phyloP scores from a whole-genome alignment of 53 echinoderm and acorn worm genomes.

The Antedon mediterranea region DNA sequence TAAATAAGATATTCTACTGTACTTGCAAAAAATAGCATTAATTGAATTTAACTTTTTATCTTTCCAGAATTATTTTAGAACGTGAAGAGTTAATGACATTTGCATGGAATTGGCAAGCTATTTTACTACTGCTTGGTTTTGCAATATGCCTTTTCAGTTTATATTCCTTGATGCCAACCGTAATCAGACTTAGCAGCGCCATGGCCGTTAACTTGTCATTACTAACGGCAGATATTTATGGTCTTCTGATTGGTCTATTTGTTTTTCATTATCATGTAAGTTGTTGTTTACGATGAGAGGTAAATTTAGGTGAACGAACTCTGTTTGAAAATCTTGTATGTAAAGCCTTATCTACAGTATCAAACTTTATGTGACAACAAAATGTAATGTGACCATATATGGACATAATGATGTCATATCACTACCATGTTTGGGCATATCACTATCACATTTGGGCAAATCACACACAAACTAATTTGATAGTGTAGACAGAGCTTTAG shows the following conservation, averaged over 20 bases:
- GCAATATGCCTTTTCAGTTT: constrained; percentile 69
- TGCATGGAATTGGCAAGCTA: constrained; percentile 45
- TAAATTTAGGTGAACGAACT: neutral
- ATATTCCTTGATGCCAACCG: constrained; percentile 80
- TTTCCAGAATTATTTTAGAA: constrained; percentile 60
- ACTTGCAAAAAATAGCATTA: neutral
- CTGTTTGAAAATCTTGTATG: no score
- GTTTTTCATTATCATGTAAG: constrained; percentile 67
- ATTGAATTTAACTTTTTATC: neutral
- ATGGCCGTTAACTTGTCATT: constrained; percentile 90
- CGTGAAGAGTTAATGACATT: constrained; percentile 50
- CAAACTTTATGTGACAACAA: no score
- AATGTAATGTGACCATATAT: no score
- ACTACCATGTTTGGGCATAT: no score
- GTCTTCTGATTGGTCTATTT: constrained; percentile 64
- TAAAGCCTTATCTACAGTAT: no score
- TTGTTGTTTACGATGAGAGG: neutral
- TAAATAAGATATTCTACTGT: no score
- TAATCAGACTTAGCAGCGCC: constrained; percentile 88
- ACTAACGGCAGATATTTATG: constrained; percentile 87
- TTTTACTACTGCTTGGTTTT: constrained; percentile 64
- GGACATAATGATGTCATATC: no score
- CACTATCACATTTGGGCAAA: no score
- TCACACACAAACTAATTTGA: no score
- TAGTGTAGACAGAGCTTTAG: no score